These are phyloP conservation scores for Lithophane semibrunnea DNA, from an alignment of 2,888 invertebrate species.

Conservation along the genomic window DNA sequence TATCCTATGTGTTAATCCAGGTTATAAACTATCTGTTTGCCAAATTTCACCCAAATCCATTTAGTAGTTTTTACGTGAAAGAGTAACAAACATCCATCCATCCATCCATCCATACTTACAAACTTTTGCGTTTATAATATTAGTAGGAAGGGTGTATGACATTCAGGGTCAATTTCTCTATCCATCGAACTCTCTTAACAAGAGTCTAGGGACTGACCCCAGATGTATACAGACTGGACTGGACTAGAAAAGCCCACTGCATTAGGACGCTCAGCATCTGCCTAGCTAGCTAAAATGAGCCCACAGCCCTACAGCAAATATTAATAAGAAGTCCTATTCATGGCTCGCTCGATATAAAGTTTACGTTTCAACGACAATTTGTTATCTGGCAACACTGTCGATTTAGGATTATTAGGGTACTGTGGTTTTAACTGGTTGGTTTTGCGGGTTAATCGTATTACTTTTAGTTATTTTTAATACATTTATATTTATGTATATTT, in stretches of 20 bases:
- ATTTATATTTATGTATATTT: neutral
- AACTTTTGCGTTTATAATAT: too few species aligned
- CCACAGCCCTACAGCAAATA: slow-evolving; percentile 59
- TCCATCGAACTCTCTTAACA: neutral
- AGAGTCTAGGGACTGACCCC: neutral
- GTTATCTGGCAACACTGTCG: slow-evolving; percentile 64
- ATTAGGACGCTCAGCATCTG: too few species aligned
- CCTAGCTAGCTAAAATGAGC: too few species aligned
- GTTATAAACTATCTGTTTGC: too few species aligned
- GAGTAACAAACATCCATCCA: too few species aligned
- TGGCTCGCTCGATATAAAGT: slow-evolving; percentile 58
- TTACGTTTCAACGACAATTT: slow-evolving; percentile 68
- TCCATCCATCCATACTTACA: too few species aligned
- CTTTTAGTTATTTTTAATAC: neutral
- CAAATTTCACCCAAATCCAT: too few species aligned
- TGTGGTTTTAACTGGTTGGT: slow-evolving; percentile 5
- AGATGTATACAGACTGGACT: neutral
- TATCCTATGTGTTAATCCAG: too few species aligned
- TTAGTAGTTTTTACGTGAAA: too few species aligned
- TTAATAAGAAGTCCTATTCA: slow-evolving; percentile 69
- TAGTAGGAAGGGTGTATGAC: too few species aligned
- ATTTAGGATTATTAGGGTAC: slow-evolving; percentile 56
- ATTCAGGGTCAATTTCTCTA: neutral
- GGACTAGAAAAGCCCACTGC: fast-evolving
- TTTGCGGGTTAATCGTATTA: neutral